phyloP scores from a whole-genome alignment of 2,113 vertebrate genomes.

The Aramus guarauna region DNA sequence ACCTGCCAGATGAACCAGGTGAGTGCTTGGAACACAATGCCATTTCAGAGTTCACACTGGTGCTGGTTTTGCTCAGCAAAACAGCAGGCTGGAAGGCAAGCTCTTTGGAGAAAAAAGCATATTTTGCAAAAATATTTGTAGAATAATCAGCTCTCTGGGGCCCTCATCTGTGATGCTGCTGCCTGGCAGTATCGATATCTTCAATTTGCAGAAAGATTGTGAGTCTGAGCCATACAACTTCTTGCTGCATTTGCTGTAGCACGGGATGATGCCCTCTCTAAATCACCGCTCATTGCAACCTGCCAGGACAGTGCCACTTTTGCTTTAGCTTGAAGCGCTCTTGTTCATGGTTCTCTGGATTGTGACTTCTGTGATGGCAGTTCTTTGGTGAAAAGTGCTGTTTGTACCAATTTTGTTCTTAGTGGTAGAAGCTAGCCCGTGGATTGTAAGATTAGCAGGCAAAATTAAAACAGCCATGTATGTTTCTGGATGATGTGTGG shows the following conservation, averaged over 20 bases:
- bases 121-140: neutral
- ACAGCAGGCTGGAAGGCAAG: neutral
- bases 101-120: neutral
- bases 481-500: neutral
- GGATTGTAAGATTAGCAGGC: neutral
- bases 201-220: neutral
- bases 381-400: neutral
- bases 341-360: neutral
- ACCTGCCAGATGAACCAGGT: conserved; percentile 90
- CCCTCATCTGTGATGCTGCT: neutral
- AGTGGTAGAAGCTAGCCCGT: neutral
- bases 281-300: neutral
- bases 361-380: neutral
- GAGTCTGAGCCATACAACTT: neutral
- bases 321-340: neutral
- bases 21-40: neutral
- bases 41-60: neutral
- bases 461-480: neutral
- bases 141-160: neutral
- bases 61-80: neutral
- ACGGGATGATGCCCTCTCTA: neutral
- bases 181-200: neutral
- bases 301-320: neutral
- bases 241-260: neutral
- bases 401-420: neutral